These are phyloP conservation scores for Ypsolopha scabrella DNA, from an alignment of 2,888 invertebrate genomes.

Conservation along the genomic window DNA sequence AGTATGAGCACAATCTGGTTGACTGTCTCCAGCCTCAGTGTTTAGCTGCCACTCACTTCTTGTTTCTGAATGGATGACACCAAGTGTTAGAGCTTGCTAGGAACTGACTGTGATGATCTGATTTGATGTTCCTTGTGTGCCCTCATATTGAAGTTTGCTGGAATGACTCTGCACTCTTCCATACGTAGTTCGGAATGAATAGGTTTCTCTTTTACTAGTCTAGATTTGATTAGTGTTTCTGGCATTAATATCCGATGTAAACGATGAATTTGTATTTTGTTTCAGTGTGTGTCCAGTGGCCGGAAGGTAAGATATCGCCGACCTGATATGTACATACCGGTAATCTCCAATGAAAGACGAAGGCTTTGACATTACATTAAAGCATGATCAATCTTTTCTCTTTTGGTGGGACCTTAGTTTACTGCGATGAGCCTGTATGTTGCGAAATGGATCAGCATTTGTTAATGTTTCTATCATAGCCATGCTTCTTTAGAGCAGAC, in stretches of 20 bases:
- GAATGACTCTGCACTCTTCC: conserved; percentile 55
- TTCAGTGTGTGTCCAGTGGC: conserved; percentile 93
- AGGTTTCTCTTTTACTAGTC: conserved; percentile 29
- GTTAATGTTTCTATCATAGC: conserved; percentile 33
- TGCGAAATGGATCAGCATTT: conserved; percentile 40
- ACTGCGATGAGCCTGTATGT: conserved; percentile 46
- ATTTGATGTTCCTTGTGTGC: neutral
- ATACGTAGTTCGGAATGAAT: conserved; percentile 54
- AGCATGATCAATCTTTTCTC: conserved; percentile 57
- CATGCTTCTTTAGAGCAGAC: conserved; percentile 47
- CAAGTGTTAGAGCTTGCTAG: conserved; percentile 50
- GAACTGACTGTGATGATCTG: neutral
- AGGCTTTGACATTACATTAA: conserved; percentile 30
- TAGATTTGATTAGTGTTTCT: neutral
- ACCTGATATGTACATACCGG: no score
- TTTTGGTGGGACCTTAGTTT: conserved; percentile 56
- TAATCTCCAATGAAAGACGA: neutral
- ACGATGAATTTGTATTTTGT: conserved; percentile 55
- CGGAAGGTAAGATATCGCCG: conserved; percentile 79
- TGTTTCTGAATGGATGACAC: conserved; percentile 32
- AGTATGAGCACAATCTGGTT: no score
- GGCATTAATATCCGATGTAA: neutral
- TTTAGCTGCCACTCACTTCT: conserved; percentile 33
- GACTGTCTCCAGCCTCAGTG: conserved; percentile 48
- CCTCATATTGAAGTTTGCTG: conserved; percentile 36